These are phyloP conservation scores for Cardiocondyla obscurior DNA, from an alignment of 1,140 invertebrate genomes.

Conservation along the genomic window DNA sequence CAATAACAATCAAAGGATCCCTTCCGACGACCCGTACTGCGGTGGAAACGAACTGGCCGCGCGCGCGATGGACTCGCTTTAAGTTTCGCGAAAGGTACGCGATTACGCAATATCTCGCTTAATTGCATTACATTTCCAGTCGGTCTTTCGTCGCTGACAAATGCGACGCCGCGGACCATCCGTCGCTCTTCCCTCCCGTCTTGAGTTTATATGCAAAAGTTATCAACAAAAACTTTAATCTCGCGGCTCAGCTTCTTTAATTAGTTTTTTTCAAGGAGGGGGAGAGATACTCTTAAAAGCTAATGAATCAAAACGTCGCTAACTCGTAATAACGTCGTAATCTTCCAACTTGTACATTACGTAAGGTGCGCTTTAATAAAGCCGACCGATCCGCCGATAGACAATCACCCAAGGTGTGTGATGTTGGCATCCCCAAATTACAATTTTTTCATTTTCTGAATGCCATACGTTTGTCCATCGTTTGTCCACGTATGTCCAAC, in stretches of 20 bases:
- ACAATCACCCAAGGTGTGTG: slow-evolving; percentile 31
- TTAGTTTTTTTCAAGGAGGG: slow-evolving; percentile 45
- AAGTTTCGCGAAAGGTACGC: too few relatives aligned
- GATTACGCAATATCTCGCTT: too few relatives aligned
- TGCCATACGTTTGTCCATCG: too few relatives aligned
- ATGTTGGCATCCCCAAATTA: too few relatives aligned
- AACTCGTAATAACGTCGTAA: slow-evolving; percentile 1
- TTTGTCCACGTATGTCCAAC: too few relatives aligned
- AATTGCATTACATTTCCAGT: slow-evolving; percentile 4
- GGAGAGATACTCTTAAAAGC: neutral
- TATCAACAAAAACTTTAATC: slow-evolving; percentile 48
- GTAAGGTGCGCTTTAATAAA: slow-evolving; percentile 63
- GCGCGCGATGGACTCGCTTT: too few relatives aligned
- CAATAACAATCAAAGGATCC: neutral
- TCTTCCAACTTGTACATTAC: slow-evolving; percentile 39
- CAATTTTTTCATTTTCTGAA: too few relatives aligned
- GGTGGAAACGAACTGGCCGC: too few relatives aligned
- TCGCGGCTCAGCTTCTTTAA: slow-evolving; percentile 30
- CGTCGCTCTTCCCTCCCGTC: neutral
- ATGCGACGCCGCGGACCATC: neutral
- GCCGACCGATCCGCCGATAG: slow-evolving; percentile 46
- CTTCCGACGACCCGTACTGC: too few relatives aligned
- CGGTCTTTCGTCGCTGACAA: slow-evolving; percentile 4
- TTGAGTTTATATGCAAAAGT: slow-evolving; percentile 17
- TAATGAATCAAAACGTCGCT: slow-evolving; percentile 48